A percentile compares a stretch with the other conserved stretches of the same genome.
Conservation (phyloP, 2,888 invertebrate species). For the Dryobotodes eremita region DNA sequence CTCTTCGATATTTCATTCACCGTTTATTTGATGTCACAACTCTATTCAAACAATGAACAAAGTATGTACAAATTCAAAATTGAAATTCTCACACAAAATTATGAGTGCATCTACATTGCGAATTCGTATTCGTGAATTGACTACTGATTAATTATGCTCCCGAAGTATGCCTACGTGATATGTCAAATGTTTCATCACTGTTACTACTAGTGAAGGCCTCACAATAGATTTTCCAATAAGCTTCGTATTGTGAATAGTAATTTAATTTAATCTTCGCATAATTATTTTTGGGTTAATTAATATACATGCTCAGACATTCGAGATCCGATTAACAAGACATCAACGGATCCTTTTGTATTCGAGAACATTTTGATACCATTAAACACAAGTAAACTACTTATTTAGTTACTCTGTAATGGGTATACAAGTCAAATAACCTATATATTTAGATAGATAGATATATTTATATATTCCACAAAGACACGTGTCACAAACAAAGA, state of each 20-base stretch:
- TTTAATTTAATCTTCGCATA: slow-evolving; percentile 52
- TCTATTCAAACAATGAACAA: neutral
- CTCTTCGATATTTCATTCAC: slow-evolving; percentile 11
- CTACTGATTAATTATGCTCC: slow-evolving; percentile 74
- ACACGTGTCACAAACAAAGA: no score
- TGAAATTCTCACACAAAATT: slow-evolving; percentile 58
- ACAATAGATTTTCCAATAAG: slow-evolving; percentile 67
- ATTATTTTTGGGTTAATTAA: slow-evolving; percentile 61
- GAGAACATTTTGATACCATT: slow-evolving; percentile 6
- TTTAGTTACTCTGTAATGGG: slow-evolving; percentile 1
- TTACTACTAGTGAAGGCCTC: slow-evolving; percentile 49
- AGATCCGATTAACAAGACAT: slow-evolving; percentile 36
- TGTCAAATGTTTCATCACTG: slow-evolving; percentile 70
- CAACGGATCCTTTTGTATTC: slow-evolving; percentile 11
- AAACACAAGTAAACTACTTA: neutral
- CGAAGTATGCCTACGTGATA: slow-evolving; percentile 70
- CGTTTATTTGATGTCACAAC: neutral
- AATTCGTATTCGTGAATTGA: slow-evolving; percentile 70
- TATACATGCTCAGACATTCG: slow-evolving; percentile 37
- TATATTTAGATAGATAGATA: slow-evolving; percentile 19
- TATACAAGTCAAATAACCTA: slow-evolving; percentile 11
- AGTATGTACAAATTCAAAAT: slow-evolving; percentile 27
- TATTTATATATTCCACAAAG: no score
- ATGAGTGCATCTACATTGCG: slow-evolving; percentile 69
- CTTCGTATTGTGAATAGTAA: slow-evolving; percentile 59